A percentile compares a stretch with the other conserved stretches of the same genome.
phyloP scores from a whole-genome alignment of 2,888 invertebrate species.

The Myathropa florea region DNA sequence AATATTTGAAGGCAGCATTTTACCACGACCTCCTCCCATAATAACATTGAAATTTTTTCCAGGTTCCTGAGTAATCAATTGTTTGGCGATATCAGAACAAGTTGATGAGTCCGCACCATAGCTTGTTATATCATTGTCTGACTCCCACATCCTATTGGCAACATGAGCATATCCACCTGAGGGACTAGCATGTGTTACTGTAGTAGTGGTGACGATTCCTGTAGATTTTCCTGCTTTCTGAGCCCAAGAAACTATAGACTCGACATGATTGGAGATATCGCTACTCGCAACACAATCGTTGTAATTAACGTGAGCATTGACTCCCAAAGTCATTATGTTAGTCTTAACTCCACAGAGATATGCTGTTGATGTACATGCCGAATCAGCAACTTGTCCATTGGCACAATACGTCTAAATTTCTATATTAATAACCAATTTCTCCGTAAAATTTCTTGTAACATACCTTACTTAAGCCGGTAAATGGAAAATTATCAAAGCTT shows the following conservation, averaged over 20 bases:
- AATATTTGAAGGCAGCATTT: conserved; percentile 84
- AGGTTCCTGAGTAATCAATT: conserved; percentile 85
- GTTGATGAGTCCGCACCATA: conserved; percentile 65
- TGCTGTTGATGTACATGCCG: conserved; percentile 87
- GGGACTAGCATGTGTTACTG: conserved; percentile 91
- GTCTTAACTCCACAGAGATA: conserved; percentile 87
- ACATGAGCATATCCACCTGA: conserved; percentile 84
- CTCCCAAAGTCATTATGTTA: conserved; percentile 85
- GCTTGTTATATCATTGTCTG: conserved; percentile 82
- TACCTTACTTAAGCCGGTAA: conserved; percentile 85
- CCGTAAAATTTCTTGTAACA: not conserved
- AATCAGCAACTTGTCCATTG: conserved; percentile 87
- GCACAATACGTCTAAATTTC: conserved; percentile 83
- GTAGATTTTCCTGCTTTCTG: conserved; percentile 83
- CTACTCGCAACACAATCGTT: conserved; percentile 85
- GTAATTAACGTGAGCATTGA: conserved; percentile 85
- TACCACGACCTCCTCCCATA: conserved; percentile 88
- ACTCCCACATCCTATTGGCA: conserved; percentile 87
- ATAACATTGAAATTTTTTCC: conserved; percentile 88
- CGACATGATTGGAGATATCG: conserved; percentile 83
- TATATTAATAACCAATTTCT: not conserved
- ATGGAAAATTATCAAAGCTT: conserved; percentile 85
- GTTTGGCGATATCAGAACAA: conserved; percentile 88
- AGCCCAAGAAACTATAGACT: conserved; percentile 87
- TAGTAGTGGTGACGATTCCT: conserved; percentile 88